Percentiles rank a stretch among this genome's conserved stretches.
These are phyloP conservation scores for Melanotaenia duboulayi DNA, from an alignment of 2,113 vertebrate genomes.

Conservation along the genomic window DNA sequence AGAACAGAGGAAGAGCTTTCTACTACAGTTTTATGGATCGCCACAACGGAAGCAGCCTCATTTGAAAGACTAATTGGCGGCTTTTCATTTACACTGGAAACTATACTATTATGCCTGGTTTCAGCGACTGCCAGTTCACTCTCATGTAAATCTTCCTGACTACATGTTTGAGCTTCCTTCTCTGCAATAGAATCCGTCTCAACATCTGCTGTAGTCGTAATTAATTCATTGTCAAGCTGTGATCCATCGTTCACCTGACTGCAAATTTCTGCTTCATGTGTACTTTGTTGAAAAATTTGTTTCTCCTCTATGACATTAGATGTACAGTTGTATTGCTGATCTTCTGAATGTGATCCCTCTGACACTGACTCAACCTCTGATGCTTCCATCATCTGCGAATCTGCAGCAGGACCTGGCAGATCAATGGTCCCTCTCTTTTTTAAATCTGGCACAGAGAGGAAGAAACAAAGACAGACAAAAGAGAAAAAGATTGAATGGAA, in stretches of 20 bases:
- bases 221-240: constrained; percentile 29
- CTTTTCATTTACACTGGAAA: constrained; percentile 38
- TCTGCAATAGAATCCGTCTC: constrained; percentile 23
- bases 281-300: constrained; percentile 14
- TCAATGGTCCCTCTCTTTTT: constrained; percentile 60
- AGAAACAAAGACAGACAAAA: not conserved
- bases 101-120: constrained; percentile 39
- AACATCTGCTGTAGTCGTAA: constrained; percentile 20
- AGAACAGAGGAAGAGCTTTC: constrained; percentile 56
- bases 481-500: not conserved
- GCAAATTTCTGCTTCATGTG: constrained; percentile 42
- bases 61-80: constrained; percentile 32
- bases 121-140: constrained; percentile 19
- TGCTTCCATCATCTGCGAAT: constrained; percentile 54
- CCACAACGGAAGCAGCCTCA: constrained; percentile 24
- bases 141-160: constrained; percentile 28
- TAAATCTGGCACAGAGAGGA: constrained; percentile 51
- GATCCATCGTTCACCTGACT: constrained; percentile 41
- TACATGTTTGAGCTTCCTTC: constrained; percentile 21
- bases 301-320: constrained; percentile 30
- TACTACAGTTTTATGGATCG: constrained; percentile 25
- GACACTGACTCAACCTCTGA: constrained; percentile 31
- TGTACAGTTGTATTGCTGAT: constrained; percentile 25
- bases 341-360: not conserved
- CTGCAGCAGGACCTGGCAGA: constrained; percentile 53